Evolutionary conservation across 2,113 vertebrate genomes (phyloP).

Genomic region (Nannospalax galili): DNA sequence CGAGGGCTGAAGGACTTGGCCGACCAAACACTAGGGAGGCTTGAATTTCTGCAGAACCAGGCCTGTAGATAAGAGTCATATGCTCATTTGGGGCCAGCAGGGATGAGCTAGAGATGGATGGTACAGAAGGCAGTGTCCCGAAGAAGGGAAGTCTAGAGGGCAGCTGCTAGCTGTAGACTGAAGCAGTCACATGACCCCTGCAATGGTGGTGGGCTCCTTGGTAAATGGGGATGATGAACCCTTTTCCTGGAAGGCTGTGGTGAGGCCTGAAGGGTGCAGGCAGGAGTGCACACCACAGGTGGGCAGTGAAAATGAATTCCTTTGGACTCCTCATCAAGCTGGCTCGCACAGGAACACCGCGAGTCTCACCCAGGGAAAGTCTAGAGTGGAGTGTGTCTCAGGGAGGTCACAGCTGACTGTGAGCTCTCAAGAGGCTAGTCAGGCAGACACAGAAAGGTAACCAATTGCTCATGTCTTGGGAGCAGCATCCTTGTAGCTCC

Average conservation of each 20-base stretch:
- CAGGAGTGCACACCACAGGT: not conserved
- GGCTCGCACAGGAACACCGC: not conserved
- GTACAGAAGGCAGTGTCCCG: not conserved
- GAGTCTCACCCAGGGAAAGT: not conserved
- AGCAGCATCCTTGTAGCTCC: not conserved
- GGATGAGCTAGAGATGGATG: not conserved
- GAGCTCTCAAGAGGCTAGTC: not conserved
- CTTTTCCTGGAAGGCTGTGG: not conserved
- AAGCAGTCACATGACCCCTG: not conserved
- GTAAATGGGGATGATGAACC: not conserved
- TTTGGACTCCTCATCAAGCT: not conserved
- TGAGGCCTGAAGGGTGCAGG: not conserved
- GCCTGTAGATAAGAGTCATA: not conserved
- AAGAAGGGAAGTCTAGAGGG: not conserved
- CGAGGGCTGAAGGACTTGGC: not conserved
- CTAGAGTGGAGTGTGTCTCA: not conserved
- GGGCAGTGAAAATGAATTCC: not conserved
- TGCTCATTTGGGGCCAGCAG: not conserved
- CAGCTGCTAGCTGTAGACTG: rapidly evolving
- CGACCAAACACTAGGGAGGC: slow-evolving; percentile 36
- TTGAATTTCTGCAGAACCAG: not conserved
- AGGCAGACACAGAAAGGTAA: not conserved
- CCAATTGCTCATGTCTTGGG: not conserved
- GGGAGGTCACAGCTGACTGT: not conserved
- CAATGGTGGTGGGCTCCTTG: not conserved